Evolutionary conservation across 2,888 invertebrate species (phyloP).

Genomic region (Mayetiola destructor): DNA sequence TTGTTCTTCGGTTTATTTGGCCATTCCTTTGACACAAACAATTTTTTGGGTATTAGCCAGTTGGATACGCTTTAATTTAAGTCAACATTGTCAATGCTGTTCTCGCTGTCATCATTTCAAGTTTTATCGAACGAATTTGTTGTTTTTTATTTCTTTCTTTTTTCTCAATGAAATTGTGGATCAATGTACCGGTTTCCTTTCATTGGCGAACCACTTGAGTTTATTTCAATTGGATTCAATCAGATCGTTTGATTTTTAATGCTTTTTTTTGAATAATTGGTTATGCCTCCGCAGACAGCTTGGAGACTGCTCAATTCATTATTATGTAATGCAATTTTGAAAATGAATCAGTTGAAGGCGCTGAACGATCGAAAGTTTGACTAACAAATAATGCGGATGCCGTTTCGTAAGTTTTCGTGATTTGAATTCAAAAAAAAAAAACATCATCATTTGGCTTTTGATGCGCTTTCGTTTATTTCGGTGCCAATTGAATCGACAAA

Average conservation of each 20-base stretch:
- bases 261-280: not conserved
- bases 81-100: not conserved
- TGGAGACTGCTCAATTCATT: conserved; percentile 2
- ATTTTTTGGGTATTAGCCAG: conserved; percentile 12
- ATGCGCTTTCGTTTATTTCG: no score
- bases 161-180: not conserved
- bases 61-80: conserved; percentile 2
- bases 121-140: no score
- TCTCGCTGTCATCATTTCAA: not conserved
- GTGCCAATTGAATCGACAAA: no score
- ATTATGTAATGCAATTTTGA: no score
- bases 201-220: conserved; percentile 3
- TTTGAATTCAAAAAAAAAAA: no score
- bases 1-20: not conserved
- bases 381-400: no score
- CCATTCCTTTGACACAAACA: conserved; percentile 10
- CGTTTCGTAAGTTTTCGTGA: no score
- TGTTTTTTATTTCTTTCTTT: no score
- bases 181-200: not conserved
- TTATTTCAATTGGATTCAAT: not conserved
- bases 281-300: not conserved
- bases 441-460: no score
- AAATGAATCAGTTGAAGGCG: no score
- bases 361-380: no score
- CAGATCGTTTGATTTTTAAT: not conserved